Base-by-base conservation (phyloP, 1,140 invertebrate species). In the Nylanderia fulva region DNA sequence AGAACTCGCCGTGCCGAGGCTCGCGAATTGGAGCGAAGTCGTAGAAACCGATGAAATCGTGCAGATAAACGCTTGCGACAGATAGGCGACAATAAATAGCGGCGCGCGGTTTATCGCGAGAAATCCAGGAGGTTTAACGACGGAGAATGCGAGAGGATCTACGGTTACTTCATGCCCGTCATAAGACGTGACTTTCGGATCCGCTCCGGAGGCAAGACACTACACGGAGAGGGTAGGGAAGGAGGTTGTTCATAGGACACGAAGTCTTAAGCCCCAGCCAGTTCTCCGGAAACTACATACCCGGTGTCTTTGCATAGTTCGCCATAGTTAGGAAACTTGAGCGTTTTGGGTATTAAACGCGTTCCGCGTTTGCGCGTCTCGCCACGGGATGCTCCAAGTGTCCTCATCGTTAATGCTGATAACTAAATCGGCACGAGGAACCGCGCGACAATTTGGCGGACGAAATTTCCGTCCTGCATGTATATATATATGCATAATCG, bases 281-380 rank as follows among this genome's bases (percentile, higher is more conserved):
- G 42, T 24, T 64, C 60, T 74, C 48, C 36, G 72, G 39, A 85
- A 48, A 89, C 75, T 88, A 72, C 36, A 85, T 76, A 71, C 48
- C 60, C 74, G 63, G 61, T 61, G 75, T 85, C 87, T 87, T 82
- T 85, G 85, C 90, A 91, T 91, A 91, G 90, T 91, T 91, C 61
- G 68, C 64, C 77, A 88, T 90, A 91, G 86, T 91, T 91, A 80
- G 60, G 69, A 86, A 91, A 90, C 86, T 91, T 91, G 48, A 42
- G 36, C 68, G 72, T 66, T 83, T 63, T 68, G 80, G 82, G 83
- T 89, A 88, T 85, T 83, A 79, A 80, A 74, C 66, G 71, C 88
- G 69, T 61, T 82, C 69, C 74, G 42, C 45, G 72, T 63, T 61
- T 54, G 48, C 66, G 52, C 52, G 52, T 58, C 77, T 42, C 42